Evolutionary conservation across 2,888 invertebrate genomes (phyloP), one percentile per base, ranked within the genome.

Genomic region (Polylopha cassiicola): DNA sequence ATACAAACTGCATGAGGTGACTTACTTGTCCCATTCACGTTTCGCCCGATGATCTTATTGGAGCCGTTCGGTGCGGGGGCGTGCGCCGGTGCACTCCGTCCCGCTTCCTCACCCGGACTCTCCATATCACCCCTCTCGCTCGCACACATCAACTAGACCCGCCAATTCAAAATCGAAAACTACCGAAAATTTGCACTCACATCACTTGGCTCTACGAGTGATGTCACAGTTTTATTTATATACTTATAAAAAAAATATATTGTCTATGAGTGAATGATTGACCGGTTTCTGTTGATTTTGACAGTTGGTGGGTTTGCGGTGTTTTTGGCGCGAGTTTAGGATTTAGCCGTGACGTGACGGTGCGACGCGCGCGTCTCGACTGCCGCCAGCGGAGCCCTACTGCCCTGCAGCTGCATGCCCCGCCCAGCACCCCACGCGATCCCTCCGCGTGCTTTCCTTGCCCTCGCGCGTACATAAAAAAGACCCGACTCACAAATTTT

Each of bases 21-120:
- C 88, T 88, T 79, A 89, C 89, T 87, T 72, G 89, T 89, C 57
- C 89, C 89, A 79, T 89, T 89, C 74, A 88, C 82, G 69, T 89
- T 89, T 61, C 88, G 85, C 64, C 89, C 88, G 78, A 89, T 87
- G 61, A 89, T 87, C 78, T 89, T 89, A 74, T 87, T 86, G 69
- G 87, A 86, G 50, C 87, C 86, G 49, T 87, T 87, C 47, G 85
- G 74, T 47, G 80, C 70, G 62, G 85, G 78, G 55, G 82, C 67
- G 64, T 78, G 73, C 58, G 75, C 72, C 50, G 71, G 61, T 63
- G 70, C 70, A 44, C 55, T 69, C 61, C 84, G 77, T 72, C 79
- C 84, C 73, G 77, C 66, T 69, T 86, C 85, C 74, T 81, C 84
- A 39, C 78, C 77, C 65, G 81, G 73, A 53, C 81, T 80, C 69